Percentiles rank a stretch among this genome's conserved stretches.
phyloP scores from a whole-genome alignment of 2,797 vertebrate genomes.

The Sardinella longiceps region DNA sequence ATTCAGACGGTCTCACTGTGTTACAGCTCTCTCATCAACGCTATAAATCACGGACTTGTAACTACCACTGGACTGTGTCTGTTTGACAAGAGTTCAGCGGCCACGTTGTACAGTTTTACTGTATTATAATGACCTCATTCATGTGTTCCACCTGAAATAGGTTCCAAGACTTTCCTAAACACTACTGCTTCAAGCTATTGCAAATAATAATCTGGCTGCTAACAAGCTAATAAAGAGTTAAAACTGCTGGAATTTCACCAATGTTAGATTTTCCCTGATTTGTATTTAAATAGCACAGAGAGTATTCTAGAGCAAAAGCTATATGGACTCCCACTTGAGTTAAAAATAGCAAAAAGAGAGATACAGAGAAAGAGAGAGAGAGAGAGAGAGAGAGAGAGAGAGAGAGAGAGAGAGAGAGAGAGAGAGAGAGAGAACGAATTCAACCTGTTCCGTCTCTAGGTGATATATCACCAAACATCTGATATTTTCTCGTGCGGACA shows the following conservation, averaged over 20 bases:
- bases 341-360: constrained; percentile 7
- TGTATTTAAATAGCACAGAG: neutral
- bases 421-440: neutral
- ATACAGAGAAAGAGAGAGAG: neutral
- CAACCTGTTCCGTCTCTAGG: neutral
- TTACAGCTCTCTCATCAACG: neutral
- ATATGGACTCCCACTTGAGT: neutral
- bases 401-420: neutral
- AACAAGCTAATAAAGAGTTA: neutral
- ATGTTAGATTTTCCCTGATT: neutral
- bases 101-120: neutral
- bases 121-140: constrained; percentile 11
- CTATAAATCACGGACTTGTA: neutral
- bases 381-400: constrained; percentile 6
- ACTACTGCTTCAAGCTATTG: neutral
- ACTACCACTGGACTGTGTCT: constrained; percentile 19
- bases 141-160: neutral
- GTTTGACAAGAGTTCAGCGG: constrained; percentile 14
- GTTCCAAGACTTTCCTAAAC: neutral
- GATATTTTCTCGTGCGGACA: constrained; percentile 11
- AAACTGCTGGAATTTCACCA: neutral
- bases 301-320: neutral
- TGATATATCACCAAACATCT: constrained; percentile 11
- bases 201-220: neutral
- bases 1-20: neutral